These are phyloP conservation scores for Syngnathus rostellatus DNA, from an alignment of 2,797 vertebrate genomes.

Conservation along the genomic window DNA sequence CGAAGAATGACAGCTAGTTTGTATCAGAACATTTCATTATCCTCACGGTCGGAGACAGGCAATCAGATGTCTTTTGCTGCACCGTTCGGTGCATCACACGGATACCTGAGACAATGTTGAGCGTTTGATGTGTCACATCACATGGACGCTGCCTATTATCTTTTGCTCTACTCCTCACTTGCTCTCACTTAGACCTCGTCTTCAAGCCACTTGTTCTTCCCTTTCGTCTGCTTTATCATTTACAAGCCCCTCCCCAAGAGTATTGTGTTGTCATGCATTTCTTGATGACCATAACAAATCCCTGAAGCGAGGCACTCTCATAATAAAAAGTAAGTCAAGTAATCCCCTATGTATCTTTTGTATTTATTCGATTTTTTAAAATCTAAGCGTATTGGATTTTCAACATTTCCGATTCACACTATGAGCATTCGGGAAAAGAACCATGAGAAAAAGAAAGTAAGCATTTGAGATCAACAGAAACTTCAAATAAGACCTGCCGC, in stretches of 20 bases:
- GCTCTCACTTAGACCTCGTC: slow-evolving; percentile 38
- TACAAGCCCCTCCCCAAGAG: slow-evolving; percentile 26
- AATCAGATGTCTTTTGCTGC: slow-evolving; percentile 30
- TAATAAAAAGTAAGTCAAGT: background rate
- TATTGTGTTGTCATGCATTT: slow-evolving; percentile 5
- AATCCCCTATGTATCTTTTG: background rate
- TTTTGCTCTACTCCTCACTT: slow-evolving; percentile 20
- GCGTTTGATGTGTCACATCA: slow-evolving; percentile 33
- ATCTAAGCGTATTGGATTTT: too few species aligned
- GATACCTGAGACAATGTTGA: slow-evolving; percentile 38
- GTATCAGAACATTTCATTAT: slow-evolving; percentile 63
- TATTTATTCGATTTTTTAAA: too few species aligned
- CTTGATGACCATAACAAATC: background rate
- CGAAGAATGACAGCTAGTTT: slow-evolving; percentile 47
- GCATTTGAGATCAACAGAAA: too few species aligned
- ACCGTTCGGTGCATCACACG: slow-evolving; percentile 30
- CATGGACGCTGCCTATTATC: slow-evolving; percentile 14
- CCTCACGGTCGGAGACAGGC: slow-evolving; percentile 51
- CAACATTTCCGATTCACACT: too few species aligned
- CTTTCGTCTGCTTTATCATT: slow-evolving; percentile 28
- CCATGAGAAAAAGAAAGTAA: too few species aligned
- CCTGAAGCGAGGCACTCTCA: background rate
- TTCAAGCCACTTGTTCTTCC: slow-evolving; percentile 22
- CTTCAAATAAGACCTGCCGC: too few species aligned
- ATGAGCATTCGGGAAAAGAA: too few species aligned